Conservation (phyloP, 1,140 invertebrate species). For the Aphis gossypii region DNA sequence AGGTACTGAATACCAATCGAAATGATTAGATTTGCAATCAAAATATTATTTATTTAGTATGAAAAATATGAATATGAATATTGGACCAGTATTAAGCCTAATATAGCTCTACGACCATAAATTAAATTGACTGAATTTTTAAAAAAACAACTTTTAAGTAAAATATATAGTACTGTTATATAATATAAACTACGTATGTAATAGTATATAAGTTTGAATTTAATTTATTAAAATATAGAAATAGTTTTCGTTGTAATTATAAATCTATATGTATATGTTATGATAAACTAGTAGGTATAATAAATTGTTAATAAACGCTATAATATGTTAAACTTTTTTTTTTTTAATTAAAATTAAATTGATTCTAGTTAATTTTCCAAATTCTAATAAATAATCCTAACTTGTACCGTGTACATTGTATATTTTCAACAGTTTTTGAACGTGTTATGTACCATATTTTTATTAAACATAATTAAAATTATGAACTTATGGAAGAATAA, state of each 20-base stretch:
- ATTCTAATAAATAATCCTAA: not conserved
- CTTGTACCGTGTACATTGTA: not conserved
- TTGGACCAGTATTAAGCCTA: not conserved
- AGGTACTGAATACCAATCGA: not conserved
- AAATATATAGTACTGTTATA: not conserved
- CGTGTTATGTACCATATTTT: not conserved
- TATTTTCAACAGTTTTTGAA: not conserved
- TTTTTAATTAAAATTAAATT: not conserved
- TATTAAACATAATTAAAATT: not conserved
- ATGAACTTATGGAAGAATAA: not conserved
- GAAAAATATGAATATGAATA: not conserved
- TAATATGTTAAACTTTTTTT: too few species aligned
- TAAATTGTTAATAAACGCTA: not conserved
- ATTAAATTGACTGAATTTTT: not conserved
- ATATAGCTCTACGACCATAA: not conserved
- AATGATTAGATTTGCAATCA: not conserved
- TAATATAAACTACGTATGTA: not conserved
- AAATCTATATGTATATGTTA: not conserved
- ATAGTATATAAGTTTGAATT: not conserved
- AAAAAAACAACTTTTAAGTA: not conserved
- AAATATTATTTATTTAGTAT: not conserved
- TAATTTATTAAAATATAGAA: not conserved
- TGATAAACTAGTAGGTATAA: not conserved
- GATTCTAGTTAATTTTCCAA: not conserved
- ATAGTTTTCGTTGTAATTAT: not conserved